Percentiles rank a stretch among this genome's conserved stretches.
These are phyloP conservation scores for Camelus bactrianus DNA, from an alignment of 2,113 vertebrate species.

Conservation along the genomic window DNA sequence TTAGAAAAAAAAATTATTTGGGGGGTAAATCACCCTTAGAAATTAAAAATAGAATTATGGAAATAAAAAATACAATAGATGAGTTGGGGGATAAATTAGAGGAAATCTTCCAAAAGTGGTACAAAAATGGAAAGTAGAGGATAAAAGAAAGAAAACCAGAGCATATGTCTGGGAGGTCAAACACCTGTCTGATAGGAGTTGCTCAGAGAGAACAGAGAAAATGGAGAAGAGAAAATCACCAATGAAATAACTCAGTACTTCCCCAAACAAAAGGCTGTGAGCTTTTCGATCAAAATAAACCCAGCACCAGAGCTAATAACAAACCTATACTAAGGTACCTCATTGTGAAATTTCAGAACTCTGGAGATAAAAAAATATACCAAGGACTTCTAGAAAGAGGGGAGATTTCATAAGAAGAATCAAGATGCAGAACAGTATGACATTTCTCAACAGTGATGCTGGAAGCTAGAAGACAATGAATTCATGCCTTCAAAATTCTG, in stretches of 20 bases:
- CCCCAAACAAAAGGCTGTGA: not conserved
- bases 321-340: not conserved
- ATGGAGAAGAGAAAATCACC: not conserved
- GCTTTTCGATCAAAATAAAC: not conserved
- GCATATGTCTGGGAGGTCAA: fast-evolving
- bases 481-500: not conserved
- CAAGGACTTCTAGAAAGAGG: not conserved
- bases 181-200: not conserved
- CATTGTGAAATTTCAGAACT: constrained; percentile 27
- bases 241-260: not conserved
- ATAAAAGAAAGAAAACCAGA: not conserved
- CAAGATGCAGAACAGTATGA: not conserved
- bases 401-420: not conserved
- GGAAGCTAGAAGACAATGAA: not conserved
- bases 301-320: not conserved
- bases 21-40: not conserved
- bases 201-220: not conserved
- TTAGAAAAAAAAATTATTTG: not conserved
- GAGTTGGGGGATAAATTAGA: not conserved
- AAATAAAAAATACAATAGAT: constrained; percentile 1
- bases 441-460: not conserved
- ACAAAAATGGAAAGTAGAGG: not conserved
- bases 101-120: not conserved
- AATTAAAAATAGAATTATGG: constrained; percentile 26
- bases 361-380: not conserved